These are phyloP conservation scores for Pterostichus niger DNA, from an alignment of 2,888 invertebrate species.

Conservation along the genomic window DNA sequence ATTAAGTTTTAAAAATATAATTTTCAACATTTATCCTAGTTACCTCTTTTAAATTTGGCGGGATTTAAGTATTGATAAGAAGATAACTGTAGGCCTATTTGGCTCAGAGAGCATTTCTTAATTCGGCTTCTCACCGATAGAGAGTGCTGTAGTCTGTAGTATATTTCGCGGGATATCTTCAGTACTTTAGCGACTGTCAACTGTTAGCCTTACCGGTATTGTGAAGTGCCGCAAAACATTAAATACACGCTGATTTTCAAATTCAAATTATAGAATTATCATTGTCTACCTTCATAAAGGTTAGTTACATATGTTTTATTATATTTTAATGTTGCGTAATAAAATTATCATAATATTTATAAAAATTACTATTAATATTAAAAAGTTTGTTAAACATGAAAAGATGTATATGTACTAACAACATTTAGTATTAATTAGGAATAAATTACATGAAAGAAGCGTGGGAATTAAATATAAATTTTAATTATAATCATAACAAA, in stretches of 20 bases:
- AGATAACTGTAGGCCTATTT: not conserved
- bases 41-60: slow-evolving; percentile 15
- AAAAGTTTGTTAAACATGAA: slow-evolving; percentile 6
- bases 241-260: not conserved
- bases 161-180: not conserved
- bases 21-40: too few species aligned
- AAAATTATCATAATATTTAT: too few species aligned
- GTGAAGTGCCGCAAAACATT: slow-evolving; percentile 1
- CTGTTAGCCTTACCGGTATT: not conserved
- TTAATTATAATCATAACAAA: slow-evolving; percentile 53
- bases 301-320: not conserved
- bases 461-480: slow-evolving; percentile 47
- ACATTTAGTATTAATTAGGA: slow-evolving; percentile 48
- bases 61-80: not conserved
- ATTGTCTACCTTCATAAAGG: not conserved
- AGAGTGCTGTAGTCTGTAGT: slow-evolving; percentile 2
- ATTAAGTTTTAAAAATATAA: too few species aligned
- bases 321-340: too few species aligned
- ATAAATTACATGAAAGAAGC: slow-evolving; percentile 42
- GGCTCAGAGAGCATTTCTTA: not conserved
- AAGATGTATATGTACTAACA: not conserved
- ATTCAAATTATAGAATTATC: not conserved
- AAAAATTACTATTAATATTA: not conserved
- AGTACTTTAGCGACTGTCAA: slow-evolving; percentile 10
- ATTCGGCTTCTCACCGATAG: slow-evolving; percentile 28